Base-by-base conservation (phyloP, 2,888 invertebrate species). In the Tachina lurida region DNA sequence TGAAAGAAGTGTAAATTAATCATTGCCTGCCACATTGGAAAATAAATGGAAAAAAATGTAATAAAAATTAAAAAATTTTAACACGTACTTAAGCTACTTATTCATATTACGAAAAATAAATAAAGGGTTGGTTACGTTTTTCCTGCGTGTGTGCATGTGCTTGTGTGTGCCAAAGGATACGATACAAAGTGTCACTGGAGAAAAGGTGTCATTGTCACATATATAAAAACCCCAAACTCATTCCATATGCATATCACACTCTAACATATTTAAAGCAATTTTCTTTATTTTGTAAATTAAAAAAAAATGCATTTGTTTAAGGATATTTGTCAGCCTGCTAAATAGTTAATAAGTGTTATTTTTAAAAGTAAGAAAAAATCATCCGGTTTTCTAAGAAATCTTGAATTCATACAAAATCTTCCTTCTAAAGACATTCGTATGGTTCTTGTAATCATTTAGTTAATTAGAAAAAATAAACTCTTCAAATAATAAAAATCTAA, bases 231-330 rank as follows among this genome's bases (percentile, higher is more conserved):
- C 63, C 41, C 58, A 62, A 81, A 76, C 79, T 87, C 84, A 87
- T 87, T 87, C 67, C 74, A 86, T 84, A 87, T 87, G 84, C 87
- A 87, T 73, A 82, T 79, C 87, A 75, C 74, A 84, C 65, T 39
- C n/a, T 13, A 13, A 45, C 43, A 65, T 65, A 60, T 86, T 84
- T 75, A 78, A 86, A 19, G 56, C 17, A 52, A 79, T 41, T 60
- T 75, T 15, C 10, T 65, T 52, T 58, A 49, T 41, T 17, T 75
- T 63, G 7, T 31, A 65, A 60, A 60, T 80, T 81, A 31, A 43
- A 67, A 73, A 12, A 17, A 74, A 17, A 60, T 47, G 39, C 17
- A 22, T 60, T 77, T 41, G 49, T 15, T 68, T 13, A 47, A 63
- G 45, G n/a, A 56, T 56, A 68, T 15, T 58, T 49, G 19, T 58